These are phyloP conservation scores for Camelus dromedarius DNA, from an alignment of 2,113 vertebrate species.

Conservation along the genomic window DNA sequence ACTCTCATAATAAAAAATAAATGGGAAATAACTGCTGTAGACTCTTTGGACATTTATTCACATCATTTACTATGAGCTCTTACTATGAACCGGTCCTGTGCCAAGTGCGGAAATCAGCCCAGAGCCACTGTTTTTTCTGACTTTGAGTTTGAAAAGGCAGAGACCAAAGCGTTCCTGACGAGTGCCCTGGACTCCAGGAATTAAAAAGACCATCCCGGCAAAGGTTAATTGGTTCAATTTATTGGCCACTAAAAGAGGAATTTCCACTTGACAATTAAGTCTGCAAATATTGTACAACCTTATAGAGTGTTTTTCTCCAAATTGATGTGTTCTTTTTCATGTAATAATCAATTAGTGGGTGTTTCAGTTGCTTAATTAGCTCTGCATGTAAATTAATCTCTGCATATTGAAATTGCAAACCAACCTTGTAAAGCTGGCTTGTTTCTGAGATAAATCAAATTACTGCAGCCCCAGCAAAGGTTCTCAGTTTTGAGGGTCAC, in stretches of 20 bases:
- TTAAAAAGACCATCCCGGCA: not conserved
- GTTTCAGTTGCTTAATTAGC: conserved; percentile 78
- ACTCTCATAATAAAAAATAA: conserved; percentile 7
- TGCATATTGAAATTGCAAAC: conserved; percentile 82
- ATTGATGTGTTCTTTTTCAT: conserved; percentile 71
- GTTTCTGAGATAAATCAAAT: conserved; percentile 85
- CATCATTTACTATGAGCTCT: not conserved
- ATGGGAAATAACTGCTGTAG: not conserved
- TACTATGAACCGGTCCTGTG: not conserved
- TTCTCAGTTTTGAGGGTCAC: conserved; percentile 71
- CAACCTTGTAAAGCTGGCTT: conserved; percentile 70
- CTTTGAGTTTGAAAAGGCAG: not conserved
- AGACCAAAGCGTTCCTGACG: not conserved
- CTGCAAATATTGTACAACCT: conserved; percentile 75
- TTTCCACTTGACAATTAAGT: conserved; percentile 77
- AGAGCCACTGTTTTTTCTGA: not conserved
- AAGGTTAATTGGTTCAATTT: conserved; percentile 76
- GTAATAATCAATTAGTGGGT: conserved; percentile 82
- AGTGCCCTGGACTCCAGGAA: not conserved
- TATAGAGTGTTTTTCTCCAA: conserved; percentile 69
- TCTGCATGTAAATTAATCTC: conserved; percentile 81
- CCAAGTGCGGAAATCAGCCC: not conserved
- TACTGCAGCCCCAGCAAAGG: conserved; percentile 74
- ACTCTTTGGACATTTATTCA: not conserved
- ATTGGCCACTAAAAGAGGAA: conserved; percentile 63